These are phyloP conservation scores for Aleadryas rufinucha DNA, from an alignment of 2,113 vertebrate genomes.

Conservation along the genomic window DNA sequence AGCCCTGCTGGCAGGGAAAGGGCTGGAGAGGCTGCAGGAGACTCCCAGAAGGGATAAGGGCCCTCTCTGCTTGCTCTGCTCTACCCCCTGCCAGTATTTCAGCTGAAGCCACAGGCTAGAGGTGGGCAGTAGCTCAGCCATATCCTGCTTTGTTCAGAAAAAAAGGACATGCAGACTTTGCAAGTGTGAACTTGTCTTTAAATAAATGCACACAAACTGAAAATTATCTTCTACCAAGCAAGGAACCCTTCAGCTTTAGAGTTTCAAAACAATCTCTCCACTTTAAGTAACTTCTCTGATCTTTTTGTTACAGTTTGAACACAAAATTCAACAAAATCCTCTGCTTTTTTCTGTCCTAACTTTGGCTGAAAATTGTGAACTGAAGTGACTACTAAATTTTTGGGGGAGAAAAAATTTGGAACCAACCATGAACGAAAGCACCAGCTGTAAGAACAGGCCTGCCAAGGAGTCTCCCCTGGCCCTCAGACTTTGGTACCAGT, in stretches of 20 bases:
- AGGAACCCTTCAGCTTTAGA: not conserved
- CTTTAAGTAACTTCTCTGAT: not conserved
- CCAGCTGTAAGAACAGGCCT: not conserved
- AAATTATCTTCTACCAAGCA: not conserved
- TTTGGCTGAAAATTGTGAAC: not conserved
- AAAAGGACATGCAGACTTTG: not conserved
- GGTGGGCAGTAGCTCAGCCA: not conserved
- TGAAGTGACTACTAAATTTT: not conserved
- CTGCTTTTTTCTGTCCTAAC: not conserved
- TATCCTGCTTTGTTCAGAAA: not conserved
- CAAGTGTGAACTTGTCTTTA: not conserved
- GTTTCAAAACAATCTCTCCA: not conserved
- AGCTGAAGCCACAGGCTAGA: not conserved
- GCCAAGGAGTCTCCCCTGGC: not conserved
- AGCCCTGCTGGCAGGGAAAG: not conserved
- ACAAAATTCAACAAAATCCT: not conserved
- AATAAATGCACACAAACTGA: not conserved
- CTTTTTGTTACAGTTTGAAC: not conserved
- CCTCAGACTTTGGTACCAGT: not conserved
- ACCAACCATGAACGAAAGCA: rapidly evolving
- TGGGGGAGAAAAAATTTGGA: rapidly evolving
- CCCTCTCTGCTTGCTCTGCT: not conserved
- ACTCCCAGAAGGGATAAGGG: not conserved
- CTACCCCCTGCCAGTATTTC: not conserved
- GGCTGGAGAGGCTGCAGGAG: not conserved